Base-by-base conservation (phyloP, 1,140 invertebrate species). In the Metopolophium dirhodum region DNA sequence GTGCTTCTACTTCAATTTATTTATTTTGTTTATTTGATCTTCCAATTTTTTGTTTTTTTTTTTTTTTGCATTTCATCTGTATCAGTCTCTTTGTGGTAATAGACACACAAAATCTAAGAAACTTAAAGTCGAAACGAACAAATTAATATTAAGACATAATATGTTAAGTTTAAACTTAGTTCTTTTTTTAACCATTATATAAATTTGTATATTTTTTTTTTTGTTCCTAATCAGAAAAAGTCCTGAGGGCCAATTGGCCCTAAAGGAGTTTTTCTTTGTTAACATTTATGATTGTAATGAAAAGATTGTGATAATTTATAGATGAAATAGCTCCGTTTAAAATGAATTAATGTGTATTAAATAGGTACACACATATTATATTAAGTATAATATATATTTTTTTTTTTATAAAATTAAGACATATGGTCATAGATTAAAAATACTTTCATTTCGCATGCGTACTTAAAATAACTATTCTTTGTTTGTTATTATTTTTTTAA, bases 241-340 rank as follows among this genome's bases (percentile, higher is more conserved):
- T 85, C 47, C 23, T 3, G 14, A 51, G 90, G 68, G 61, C 2
- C 26, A 68, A 2, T 26, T 45, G 57, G 37, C n/a, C 51, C n/a
- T 8, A 26, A 49, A 54, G 61, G 37, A 82, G 47, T 83, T 90
- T 93, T 85, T 86, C 82, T 93, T 85, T 93, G 77, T 93, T 93
- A 85, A 85, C 35, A 93, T 93, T 54, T 85, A 91, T 68, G 35
- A 93, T 85, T 93, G 26, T 93, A 83, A 85, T 51, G 61, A 93
- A 86, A 83, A 85, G 35, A 93, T 92, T 93, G 91, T 93, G 91
- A 93, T 93, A 93, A 93, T 86, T 93, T 93, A 57, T 93, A 93
- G 91, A 86, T 57, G 9, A 93, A n/a, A 30, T 93, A 93, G 91
- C 35, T 45, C 91, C 91, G 37, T 57, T 82, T 54, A 30, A 86